Evolutionary conservation across 2,888 invertebrate genomes (phyloP).

Genomic region (Drosophila peninsularis): DNA sequence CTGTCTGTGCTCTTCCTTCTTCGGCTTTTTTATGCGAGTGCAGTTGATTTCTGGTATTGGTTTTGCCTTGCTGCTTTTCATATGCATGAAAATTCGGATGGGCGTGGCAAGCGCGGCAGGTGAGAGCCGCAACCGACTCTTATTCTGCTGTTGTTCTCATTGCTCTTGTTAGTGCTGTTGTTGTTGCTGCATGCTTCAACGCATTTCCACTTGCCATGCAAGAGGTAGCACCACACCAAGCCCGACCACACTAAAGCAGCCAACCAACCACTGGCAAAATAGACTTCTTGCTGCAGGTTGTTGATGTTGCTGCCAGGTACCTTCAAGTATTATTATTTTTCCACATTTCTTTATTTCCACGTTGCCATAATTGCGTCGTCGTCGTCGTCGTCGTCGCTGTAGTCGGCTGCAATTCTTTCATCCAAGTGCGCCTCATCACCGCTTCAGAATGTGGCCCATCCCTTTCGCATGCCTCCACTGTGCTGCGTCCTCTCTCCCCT

Average conservation of each 20-base stretch:
- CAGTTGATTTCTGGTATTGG: constrained; percentile 33
- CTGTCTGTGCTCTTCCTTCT: neutral
- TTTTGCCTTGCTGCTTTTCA: constrained; percentile 26
- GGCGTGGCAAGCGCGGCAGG: constrained; percentile 64
- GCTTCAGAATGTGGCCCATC: constrained; percentile 42
- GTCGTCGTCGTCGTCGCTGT: constrained; percentile 22
- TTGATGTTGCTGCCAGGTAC: constrained; percentile 54
- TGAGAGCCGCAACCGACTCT: constrained; percentile 31
- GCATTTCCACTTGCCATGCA: constrained; percentile 78
- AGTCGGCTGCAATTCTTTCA: constrained; percentile 70
- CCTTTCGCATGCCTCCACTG: constrained; percentile 6
- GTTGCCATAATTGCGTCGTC: constrained; percentile 74
- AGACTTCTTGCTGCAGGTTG: constrained; percentile 43
- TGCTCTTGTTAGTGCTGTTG: constrained; percentile 30
- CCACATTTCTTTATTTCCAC: constrained; percentile 72
- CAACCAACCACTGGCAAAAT: constrained; percentile 62
- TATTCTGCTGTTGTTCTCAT: constrained; percentile 25
- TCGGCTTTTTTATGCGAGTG: neutral
- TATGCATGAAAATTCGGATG: constrained; percentile 42
- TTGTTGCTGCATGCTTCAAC: constrained; percentile 69
- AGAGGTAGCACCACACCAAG: constrained; percentile 28
- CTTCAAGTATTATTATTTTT: constrained; percentile 76
- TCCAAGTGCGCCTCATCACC: constrained; percentile 77
- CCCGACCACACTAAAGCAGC: constrained; percentile 32
- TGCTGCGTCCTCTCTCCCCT: neutral